Evolutionary conservation across 2,113 vertebrate genomes (phyloP), one percentile per base, ranked within the genome.

Genomic region (Hippocampus zosterae): DNA sequence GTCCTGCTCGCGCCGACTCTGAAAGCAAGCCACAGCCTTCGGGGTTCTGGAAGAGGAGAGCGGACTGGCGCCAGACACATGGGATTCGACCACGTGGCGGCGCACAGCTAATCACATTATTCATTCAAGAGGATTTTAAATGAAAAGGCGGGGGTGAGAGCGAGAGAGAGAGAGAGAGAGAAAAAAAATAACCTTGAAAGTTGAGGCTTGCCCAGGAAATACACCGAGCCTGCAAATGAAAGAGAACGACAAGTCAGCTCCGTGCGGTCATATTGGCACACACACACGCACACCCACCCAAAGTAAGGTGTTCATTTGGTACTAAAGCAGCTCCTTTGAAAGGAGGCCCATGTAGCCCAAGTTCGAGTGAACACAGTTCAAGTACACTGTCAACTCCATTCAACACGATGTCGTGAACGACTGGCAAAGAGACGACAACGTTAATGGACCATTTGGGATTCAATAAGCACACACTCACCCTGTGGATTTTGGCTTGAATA

Each of bases 361-460:
- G 87, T 84, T 85, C 64, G 63, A 88, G 77, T 72, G 68, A 84
- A 89, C 79, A 77, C n/a, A 53, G 71, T 50, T 23, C 21, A 53
- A 53, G 2, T n/a, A 53, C 61, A 70, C 73, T 83, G 78, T 78
- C 79, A 68, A 68, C n/a, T 37, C 57, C 44, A 77, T 76, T 50
- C 5, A 60, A 33, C 27, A 78, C 68, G 65, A 10, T 70, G 69
- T 82, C 64, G 81, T 74, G 67, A 65, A 61, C 3, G 2, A 78
- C 41, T 64, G 68, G 53, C 68, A 72, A 44, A n/a, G 46, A 33
- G 27, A 60, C 57, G 2, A 29, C 5, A 10, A 60, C 15, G 15
- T 29, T 60, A 33, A 29, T 60, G 13, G 25, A 16, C 6, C 6
- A 23, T 64, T 44, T 23, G 21, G 42, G 40, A 33, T 63, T n/a